Base-by-base conservation (phyloP, 2,113 vertebrate genomes). In the Triplophysa tibetana region DNA sequence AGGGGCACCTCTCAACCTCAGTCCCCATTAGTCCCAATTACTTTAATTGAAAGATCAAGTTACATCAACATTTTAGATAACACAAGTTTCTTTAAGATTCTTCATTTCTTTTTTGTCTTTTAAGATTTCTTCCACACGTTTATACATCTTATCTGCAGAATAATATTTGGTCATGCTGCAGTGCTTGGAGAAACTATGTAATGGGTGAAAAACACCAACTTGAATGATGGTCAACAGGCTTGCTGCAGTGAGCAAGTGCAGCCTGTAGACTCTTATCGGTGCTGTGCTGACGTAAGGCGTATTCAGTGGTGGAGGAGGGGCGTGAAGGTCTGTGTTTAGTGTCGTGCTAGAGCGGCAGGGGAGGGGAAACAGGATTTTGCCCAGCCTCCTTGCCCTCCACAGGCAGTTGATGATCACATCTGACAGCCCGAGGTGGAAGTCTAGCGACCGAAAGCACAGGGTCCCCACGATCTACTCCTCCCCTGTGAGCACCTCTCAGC, bases 391-490 rank as follows among this genome's bases (percentile, higher is more conserved):
- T 88, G 87, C 88, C 84, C 75, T 82, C 81, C 76, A 80, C 88
- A 87, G 89, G 89, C 92, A 77, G 89, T 92, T 86, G 89, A 93
- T 91, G 85, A 91, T 92, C 90, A 91, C 81, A 74, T 90, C 86
- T 95, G 93, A 93, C 93, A 90, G 92, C 93, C 88, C 73, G 91
- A 92, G 93, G 94, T 95, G 93, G 91, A 93, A 94, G 89, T 94
- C 93, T 94, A 96, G 92, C 92, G 91, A 95, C 92, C 91, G 93
- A 93, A 90, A 95, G 92, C 93, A 87, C 93, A 79, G 81, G 84
- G 79, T 73, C 88, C 87, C 77, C 58, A 90, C 89, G 90, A 88
- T 87, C 90, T 91, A 83, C 87, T 90, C 88, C 23, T 52, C 29
- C 69, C 61, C 14, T 52, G 61, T 13, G 29, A 72, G 61, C 24